A percentile compares a stretch with the other conserved stretches of the same genome.
Conservation (phyloP, 2,797 vertebrate species). For the Coilia nasus region DNA sequence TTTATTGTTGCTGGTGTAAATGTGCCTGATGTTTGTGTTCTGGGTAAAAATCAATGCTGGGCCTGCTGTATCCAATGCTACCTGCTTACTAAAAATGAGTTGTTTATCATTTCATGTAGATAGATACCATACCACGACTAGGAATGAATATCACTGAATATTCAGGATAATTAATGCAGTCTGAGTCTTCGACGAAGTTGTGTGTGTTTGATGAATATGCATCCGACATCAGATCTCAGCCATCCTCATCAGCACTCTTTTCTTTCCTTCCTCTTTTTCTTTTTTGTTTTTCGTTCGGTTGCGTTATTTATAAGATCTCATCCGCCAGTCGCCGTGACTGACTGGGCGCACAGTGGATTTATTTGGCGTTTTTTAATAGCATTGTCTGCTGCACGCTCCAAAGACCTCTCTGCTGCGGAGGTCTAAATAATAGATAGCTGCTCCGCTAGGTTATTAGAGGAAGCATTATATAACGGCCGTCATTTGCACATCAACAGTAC, state of each 20-base stretch:
- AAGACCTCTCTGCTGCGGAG: constrained; percentile 20
- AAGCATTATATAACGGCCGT: constrained; percentile 26
- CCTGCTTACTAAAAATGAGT: background rate
- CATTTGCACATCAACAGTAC: constrained; percentile 17
- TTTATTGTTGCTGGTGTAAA: too few relatives aligned
- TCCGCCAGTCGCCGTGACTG: constrained; percentile 31
- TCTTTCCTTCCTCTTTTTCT: too few relatives aligned
- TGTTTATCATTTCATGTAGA: background rate
- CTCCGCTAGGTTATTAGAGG: constrained; percentile 32
- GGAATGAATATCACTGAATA: background rate
- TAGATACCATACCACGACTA: background rate
- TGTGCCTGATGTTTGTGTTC: too few relatives aligned
- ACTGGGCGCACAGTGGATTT: constrained; percentile 48
- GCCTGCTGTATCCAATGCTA: background rate
- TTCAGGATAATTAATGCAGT: background rate
- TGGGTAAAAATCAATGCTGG: background rate
- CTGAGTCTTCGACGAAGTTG: background rate
- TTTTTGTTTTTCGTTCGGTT: background rate
- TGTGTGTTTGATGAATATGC: constrained; percentile 8
- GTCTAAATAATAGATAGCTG: constrained; percentile 53
- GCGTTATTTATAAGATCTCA: constrained; percentile 22
- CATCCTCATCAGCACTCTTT: background rate
- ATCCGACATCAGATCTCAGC: background rate
- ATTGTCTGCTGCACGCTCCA: constrained; percentile 38
- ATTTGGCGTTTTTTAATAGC: constrained; percentile 49